Conservation (phyloP, 2,113 vertebrate species). For the Rhinichthys klamathensis region DNA sequence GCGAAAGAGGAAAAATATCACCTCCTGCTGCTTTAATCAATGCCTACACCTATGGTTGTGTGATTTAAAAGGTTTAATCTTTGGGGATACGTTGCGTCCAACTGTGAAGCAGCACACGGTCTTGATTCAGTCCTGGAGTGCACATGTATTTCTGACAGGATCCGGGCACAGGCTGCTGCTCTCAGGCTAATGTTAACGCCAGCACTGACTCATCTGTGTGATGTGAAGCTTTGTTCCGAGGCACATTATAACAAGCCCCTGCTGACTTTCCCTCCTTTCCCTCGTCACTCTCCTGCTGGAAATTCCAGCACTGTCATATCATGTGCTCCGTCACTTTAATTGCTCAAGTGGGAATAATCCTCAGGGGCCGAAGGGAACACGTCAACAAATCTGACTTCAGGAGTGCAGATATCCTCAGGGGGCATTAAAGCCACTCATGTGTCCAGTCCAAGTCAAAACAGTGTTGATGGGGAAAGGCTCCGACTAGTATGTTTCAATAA, state of each 20-base stretch:
- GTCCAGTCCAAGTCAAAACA: conserved; percentile 1
- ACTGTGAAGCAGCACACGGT: not conserved
- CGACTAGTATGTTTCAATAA: not conserved
- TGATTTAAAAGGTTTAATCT: not conserved
- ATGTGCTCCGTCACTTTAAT: conserved; percentile 35
- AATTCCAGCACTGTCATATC: conserved; percentile 37
- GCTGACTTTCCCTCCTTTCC: conserved; percentile 25
- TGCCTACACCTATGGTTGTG: not conserved
- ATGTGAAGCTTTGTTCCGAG: conserved; percentile 31
- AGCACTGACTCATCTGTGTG: conserved; percentile 29
- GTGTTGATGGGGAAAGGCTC: conserved; percentile 11
- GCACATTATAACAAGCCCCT: conserved; percentile 47
- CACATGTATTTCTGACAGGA: conserved; percentile 12
- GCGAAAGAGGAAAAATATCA: not conserved
- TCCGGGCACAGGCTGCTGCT: conserved; percentile 6
- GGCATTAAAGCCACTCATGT: conserved; percentile 20
- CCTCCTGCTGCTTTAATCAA: conserved; percentile 30
- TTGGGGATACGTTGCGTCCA: not conserved
- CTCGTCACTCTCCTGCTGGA: conserved; percentile 33
- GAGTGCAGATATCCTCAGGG: conserved; percentile 29
- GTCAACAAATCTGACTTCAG: conserved; percentile 35
- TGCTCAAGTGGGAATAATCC: conserved; percentile 37
- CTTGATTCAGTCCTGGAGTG: conserved; percentile 24
- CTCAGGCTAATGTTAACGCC: conserved; percentile 36
- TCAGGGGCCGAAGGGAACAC: not conserved